Conservation (phyloP, 2,888 invertebrate species). For the Heliconius sara region DNA sequence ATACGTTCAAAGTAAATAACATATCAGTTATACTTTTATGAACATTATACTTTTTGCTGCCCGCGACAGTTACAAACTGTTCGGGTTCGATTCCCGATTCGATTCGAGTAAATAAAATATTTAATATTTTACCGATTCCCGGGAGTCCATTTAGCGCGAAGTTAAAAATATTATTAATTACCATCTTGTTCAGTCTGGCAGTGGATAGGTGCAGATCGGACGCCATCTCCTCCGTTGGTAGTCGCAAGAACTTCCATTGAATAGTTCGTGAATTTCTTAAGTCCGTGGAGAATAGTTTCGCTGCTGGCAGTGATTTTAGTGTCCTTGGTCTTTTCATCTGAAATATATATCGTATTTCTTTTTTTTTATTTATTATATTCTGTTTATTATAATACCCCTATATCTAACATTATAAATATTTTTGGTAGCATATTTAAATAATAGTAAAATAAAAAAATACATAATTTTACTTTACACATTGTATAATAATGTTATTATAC, state of each 20-base stretch:
- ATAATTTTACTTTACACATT: no score
- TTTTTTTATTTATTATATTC: background rate
- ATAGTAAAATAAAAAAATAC: no score
- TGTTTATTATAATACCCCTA: background rate
- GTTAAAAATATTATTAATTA: constrained; percentile 64
- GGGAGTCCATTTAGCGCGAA: background rate
- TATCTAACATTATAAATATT: no score
- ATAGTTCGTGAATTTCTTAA: constrained; percentile 98
- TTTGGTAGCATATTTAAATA: no score
- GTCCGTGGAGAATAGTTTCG: constrained; percentile 95
- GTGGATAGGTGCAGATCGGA: constrained; percentile 93
- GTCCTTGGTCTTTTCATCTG: constrained; percentile 95
- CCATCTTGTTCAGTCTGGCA: constrained; percentile 98
- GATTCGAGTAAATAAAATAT: no score
- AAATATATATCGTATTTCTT: constrained; percentile 41
- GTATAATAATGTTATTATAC: no score
- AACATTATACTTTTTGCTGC: no score
- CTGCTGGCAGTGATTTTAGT: constrained; percentile 96
- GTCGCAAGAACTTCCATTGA: constrained; percentile 98
- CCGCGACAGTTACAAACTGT: no score
- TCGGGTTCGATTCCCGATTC: no score
- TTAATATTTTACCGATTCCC: no score
- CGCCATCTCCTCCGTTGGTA: constrained; percentile 97
- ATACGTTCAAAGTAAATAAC: no score
- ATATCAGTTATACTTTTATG: no score